A percentile compares a stretch with the other conserved stretches of the same genome.
These are phyloP conservation scores for Mellilla xanthometata DNA, from an alignment of 2,888 invertebrate genomes.

Conservation along the genomic window DNA sequence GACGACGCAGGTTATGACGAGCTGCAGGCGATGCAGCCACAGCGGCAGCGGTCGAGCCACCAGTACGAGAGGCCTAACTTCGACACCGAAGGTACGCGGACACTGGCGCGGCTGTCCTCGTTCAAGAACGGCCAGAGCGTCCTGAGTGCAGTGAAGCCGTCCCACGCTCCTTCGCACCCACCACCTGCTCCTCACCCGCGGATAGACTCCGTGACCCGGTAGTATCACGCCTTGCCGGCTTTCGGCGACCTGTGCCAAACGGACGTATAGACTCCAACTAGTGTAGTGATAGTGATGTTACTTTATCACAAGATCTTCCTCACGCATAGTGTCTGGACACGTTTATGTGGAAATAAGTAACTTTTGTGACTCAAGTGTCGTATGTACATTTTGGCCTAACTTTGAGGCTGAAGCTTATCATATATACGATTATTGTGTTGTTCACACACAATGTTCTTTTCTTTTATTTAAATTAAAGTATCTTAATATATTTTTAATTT, in stretches of 20 bases:
- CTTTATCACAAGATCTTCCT: conserved; percentile 66
- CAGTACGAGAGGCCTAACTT: conserved; percentile 78
- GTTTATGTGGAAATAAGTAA: conserved; percentile 16
- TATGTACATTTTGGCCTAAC: conserved; percentile 20
- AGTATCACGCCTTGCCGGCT: conserved; percentile 79
- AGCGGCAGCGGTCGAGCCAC: conserved; percentile 61
- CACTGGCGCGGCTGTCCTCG: conserved; percentile 67
- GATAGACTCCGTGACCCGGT: conserved; percentile 74
- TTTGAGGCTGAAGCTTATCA: conserved; percentile 3
- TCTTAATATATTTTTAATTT: conserved; percentile 43
- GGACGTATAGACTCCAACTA: conserved; percentile 67
- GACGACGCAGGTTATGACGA: conserved; percentile 73
- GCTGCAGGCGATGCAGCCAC: conserved; percentile 69
- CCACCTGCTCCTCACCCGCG: conserved; percentile 70
- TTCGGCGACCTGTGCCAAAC: conserved; percentile 82
- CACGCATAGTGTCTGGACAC: conserved; percentile 27
- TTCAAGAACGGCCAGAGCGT: conserved; percentile 65
- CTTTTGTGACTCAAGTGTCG: conserved; percentile 9
- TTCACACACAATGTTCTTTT: conserved; percentile 13
- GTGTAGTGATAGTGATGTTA: conserved; percentile 53
- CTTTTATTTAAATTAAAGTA: conserved; percentile 1
- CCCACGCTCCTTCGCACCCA: conserved; percentile 58
- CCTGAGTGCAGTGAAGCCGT: conserved; percentile 48
- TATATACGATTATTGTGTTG: conserved; percentile 11
- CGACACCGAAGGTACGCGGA: conserved; percentile 63